phyloP scores from a whole-genome alignment of 2,797 vertebrate genomes.

The Sebastes miniatus region DNA sequence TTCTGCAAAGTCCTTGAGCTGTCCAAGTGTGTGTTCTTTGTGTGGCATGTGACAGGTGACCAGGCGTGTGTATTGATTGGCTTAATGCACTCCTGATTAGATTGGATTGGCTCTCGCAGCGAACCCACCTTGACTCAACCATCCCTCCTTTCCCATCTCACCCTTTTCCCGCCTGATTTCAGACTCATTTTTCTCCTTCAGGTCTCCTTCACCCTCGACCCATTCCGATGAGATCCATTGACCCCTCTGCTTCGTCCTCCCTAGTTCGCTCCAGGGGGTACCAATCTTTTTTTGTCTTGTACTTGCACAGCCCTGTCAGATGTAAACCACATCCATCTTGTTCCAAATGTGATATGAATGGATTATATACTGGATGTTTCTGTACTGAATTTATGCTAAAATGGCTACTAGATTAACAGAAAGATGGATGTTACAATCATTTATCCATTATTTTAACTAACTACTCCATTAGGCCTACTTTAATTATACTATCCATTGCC shows the following conservation, averaged over 20 bases:
- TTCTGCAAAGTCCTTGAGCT: slow-evolving; percentile 59
- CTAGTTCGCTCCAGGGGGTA: neutral
- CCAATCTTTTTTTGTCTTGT: neutral
- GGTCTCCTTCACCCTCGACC: slow-evolving; percentile 1
- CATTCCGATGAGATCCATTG: neutral
- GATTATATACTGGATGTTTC: neutral
- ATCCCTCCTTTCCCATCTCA: neutral
- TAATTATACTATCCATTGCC: neutral
- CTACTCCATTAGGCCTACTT: neutral
- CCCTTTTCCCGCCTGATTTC: slow-evolving; percentile 7
- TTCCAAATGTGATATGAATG: neutral
- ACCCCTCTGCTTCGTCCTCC: neutral
- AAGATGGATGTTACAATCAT: neutral
- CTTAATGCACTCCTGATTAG: slow-evolving; percentile 59
- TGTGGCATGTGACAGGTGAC: slow-evolving; percentile 36
- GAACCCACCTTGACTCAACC: slow-evolving; percentile 42
- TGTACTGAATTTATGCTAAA: neutral
- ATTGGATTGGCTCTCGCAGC: slow-evolving; percentile 43
- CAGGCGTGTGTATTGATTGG: slow-evolving; percentile 56
- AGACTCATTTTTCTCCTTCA: neutral
- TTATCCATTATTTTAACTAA: neutral
- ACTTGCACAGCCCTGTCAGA: neutral
- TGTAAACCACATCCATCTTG: neutral
- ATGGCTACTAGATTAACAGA: neutral
- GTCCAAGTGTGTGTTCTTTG: slow-evolving; percentile 22